A percentile compares a stretch with the other conserved stretches of the same genome.
phyloP scores from a whole-genome alignment of 2,113 vertebrate species.

The Symphodus melops region DNA sequence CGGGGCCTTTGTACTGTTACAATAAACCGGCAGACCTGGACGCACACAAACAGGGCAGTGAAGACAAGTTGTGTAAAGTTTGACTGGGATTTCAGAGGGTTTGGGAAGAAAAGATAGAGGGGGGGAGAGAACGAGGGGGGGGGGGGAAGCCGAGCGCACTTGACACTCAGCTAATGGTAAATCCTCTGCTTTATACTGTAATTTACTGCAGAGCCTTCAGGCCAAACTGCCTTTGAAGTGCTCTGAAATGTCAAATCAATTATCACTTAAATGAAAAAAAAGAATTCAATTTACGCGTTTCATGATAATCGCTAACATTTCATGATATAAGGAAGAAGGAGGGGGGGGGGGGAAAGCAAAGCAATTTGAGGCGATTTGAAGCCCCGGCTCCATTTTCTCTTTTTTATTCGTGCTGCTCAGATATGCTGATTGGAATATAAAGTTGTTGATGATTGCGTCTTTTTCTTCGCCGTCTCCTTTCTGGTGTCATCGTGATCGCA shows the following conservation, averaged over 20 bases:
- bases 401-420: conserved; percentile 65
- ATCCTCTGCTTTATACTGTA: conserved; percentile 79
- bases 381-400: conserved; percentile 51
- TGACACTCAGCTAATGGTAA: conserved; percentile 78
- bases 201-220: conserved; percentile 79
- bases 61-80: conserved; percentile 62
- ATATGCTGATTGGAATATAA: conserved; percentile 75
- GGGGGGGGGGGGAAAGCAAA: conserved; percentile 64
- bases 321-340: conserved; percentile 54
- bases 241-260: conserved; percentile 84
- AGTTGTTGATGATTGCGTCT: conserved; percentile 78
- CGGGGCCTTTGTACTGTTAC: conserved; percentile 63
- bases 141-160: conserved; percentile 52
- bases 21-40: conserved; percentile 61
- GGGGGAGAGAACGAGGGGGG: neutral
- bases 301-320: conserved; percentile 81
- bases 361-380: conserved; percentile 75
- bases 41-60: conserved; percentile 45
- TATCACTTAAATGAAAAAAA: conserved; percentile 79
- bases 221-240: conserved; percentile 83
- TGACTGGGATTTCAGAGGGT: conserved; percentile 54
- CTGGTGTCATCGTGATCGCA: conserved; percentile 53
- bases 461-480: conserved; percentile 62
- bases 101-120: conserved; percentile 33
- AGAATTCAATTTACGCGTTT: conserved; percentile 79